phyloP scores from a whole-genome alignment of 2,888 invertebrate genomes.

The Sphaerophoria rueppellii region DNA sequence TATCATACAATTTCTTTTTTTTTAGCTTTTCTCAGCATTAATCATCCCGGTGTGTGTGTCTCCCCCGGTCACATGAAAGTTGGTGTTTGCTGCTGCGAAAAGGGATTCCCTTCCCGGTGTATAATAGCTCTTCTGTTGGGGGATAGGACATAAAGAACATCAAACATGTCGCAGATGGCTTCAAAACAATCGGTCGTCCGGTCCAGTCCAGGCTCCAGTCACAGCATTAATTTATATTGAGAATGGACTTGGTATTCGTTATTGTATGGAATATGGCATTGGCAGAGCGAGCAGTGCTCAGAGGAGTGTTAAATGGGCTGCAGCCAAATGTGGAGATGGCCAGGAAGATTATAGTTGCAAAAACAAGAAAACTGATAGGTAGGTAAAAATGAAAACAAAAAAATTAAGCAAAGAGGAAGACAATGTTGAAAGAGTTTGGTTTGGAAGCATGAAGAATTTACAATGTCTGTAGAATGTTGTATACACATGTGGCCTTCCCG shows the following conservation, averaged over 20 bases:
- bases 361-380: not conserved
- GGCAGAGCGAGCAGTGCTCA: slow-evolving; percentile 31
- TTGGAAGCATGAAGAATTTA: slow-evolving; percentile 11
- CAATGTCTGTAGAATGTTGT: slow-evolving; percentile 16
- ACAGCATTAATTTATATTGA: not conserved
- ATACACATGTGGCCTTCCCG: slow-evolving; percentile 20
- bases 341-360: slow-evolving; percentile 24
- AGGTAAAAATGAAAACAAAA: too few species aligned
- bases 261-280: not conserved
- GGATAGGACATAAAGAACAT: slow-evolving; percentile 41
- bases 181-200: slow-evolving; percentile 25
- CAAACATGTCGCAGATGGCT: slow-evolving; percentile 63
- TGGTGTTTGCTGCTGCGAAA: slow-evolving; percentile 23
- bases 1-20: slow-evolving; percentile 6
- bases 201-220: not conserved
- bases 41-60: slow-evolving; percentile 47
- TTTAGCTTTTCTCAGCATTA: slow-evolving; percentile 47
- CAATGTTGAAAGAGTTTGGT: not conserved
- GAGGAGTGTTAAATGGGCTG: slow-evolving; percentile 57
- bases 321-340: slow-evolving; percentile 44
- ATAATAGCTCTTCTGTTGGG: slow-evolving; percentile 7
- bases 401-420: not conserved
- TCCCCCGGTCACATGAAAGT: slow-evolving; percentile 9
- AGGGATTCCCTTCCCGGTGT: slow-evolving; percentile 47
- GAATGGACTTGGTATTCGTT: slow-evolving; percentile 9